These are phyloP conservation scores for Chamaetylas fuelleborni DNA, from an alignment of 2,113 vertebrate genomes.

Conservation along the genomic window DNA sequence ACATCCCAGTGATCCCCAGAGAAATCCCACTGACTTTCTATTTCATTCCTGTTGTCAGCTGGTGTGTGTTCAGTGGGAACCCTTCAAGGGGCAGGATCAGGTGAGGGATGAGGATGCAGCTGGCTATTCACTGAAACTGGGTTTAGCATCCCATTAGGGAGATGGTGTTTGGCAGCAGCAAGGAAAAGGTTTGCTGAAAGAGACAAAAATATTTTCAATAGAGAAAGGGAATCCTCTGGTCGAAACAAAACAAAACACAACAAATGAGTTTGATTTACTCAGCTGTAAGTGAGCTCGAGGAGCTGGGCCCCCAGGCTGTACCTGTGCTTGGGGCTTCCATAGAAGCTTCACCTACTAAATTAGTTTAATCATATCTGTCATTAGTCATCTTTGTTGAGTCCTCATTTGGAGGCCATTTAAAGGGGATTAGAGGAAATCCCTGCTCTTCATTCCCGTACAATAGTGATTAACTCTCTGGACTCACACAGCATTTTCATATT, in stretches of 20 bases:
- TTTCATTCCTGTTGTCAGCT: neutral
- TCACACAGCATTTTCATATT: neutral
- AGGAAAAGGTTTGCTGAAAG: neutral
- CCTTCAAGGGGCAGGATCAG: neutral
- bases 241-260: neutral
- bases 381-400: slow-evolving; percentile 4
- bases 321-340: neutral
- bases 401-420: slow-evolving; percentile 46
- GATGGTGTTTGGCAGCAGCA: neutral
- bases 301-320: neutral
- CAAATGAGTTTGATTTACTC: neutral
- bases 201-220: neutral
- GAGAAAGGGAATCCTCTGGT: neutral
- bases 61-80: neutral
- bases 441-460: neutral
- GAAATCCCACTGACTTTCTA: neutral
- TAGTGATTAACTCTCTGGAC: neutral
- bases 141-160: neutral
- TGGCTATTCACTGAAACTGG: neutral
- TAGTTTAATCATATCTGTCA: slow-evolving; percentile 3
- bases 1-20: neutral
- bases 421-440: slow-evolving; percentile 43
- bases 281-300: rapidly evolving
- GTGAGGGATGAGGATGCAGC: neutral
- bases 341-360: neutral